A percentile compares a stretch with the other conserved stretches of the same genome.
Evolutionary conservation across 2,113 vertebrate species (phyloP).

Genomic region (Hypanus sabinus): DNA sequence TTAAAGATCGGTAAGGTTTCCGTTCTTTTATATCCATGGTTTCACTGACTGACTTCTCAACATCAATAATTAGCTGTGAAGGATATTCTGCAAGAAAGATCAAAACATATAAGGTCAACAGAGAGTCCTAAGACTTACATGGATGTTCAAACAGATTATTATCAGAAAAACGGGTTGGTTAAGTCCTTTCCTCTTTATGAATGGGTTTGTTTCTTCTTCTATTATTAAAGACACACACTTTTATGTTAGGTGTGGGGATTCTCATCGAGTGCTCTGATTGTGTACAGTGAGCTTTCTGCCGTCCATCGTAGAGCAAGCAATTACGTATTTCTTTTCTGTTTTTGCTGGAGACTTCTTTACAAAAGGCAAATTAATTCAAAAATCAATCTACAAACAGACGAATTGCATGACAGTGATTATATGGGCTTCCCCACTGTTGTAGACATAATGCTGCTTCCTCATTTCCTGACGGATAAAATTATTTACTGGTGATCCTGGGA

Average conservation of each 20-base stretch:
- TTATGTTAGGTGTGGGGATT: conserved; percentile 4
- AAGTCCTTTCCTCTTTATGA: not conserved
- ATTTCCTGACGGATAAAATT: not conserved
- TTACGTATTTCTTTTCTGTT: not conserved
- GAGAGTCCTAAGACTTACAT: not conserved
- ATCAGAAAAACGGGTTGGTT: not conserved
- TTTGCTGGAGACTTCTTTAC: not conserved
- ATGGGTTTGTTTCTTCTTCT: not conserved
- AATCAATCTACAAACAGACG: not conserved
- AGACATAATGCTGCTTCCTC: not conserved
- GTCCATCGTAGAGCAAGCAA: not conserved
- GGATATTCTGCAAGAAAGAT: conserved; percentile 24
- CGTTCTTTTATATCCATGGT: conserved; percentile 96
- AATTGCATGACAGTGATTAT: not conserved
- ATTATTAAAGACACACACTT: not conserved
- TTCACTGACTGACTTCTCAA: conserved; percentile 58
- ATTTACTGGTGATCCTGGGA: not conserved
- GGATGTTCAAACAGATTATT: not conserved
- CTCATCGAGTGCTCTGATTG: not conserved
- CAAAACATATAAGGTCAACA: not conserved
- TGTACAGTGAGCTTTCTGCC: not conserved
- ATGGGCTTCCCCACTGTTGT: not conserved
- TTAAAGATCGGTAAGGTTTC: conserved; percentile 91
- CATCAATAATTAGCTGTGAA: conserved; percentile 56
- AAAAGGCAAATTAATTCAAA: not conserved